These are phyloP conservation scores for Bombus superbus DNA, from an alignment of 1,140 invertebrate genomes.

Conservation along the genomic window DNA sequence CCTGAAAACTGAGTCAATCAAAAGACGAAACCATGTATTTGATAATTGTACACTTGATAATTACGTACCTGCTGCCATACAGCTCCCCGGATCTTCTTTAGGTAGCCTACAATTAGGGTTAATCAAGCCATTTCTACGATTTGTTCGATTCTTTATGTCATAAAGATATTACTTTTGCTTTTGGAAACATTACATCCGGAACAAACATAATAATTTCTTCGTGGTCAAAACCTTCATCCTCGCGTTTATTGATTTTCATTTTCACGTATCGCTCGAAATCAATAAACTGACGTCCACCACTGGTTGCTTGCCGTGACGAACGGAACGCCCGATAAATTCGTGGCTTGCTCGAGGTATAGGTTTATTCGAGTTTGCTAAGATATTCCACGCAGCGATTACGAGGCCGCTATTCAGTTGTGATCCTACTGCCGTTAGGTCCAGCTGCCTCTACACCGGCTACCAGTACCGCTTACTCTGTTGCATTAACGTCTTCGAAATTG, in stretches of 20 bases:
- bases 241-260: neutral
- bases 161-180: neutral
- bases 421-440: neutral
- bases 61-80: too few species aligned
- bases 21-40: too few species aligned
- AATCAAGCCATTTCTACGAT: too few species aligned
- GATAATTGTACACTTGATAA: too few species aligned
- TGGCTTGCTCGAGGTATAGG: neutral
- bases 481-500: slow-evolving; percentile 21
- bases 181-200: too few species aligned
- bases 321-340: slow-evolving; percentile 34
- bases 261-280: slow-evolving; percentile 1
- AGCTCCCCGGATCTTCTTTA: too few species aligned
- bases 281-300: slow-evolving; percentile 6
- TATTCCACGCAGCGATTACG: neutral
- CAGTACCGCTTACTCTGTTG: neutral
- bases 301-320: slow-evolving; percentile 14
- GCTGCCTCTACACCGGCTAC: slow-evolving; percentile 1
- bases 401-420: slow-evolving; percentile 11
- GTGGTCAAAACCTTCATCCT: neutral
- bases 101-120: too few species aligned
- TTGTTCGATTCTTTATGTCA: neutral
- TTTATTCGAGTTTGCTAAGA: slow-evolving; percentile 21
- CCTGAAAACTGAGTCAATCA: too few species aligned
- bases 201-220: neutral